Evolutionary conservation across 2,888 invertebrate genomes (phyloP), one percentile per base, ranked within the genome.

Genomic region (Andrena bicolor): DNA sequence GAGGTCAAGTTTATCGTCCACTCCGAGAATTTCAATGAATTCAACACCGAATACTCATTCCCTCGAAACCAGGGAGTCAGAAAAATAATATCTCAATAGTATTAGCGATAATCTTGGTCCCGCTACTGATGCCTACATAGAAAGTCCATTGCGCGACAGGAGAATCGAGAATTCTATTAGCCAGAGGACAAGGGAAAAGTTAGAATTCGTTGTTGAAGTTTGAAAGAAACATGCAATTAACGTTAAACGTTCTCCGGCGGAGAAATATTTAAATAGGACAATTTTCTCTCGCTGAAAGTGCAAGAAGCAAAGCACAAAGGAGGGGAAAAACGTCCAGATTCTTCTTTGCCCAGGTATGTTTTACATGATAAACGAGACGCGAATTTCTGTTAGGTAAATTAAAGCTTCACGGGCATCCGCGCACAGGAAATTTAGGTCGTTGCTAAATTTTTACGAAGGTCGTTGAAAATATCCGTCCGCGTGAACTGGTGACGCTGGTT

Each of bases 391-490:
- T 73, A 35, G 41, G 41, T 41, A 26, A 49, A 58, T 20, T 26
- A 58, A 68, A 60, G 65, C 56, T 23, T 20, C 10, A 13, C 32
- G 32, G n/a, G 49, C 16, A 32, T 35, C 23, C 30, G 58, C 61
- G 66, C 58, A 30, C 51, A 60, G 60, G 48, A 30, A 63, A 76
- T 78, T 78, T 16, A 41, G 76, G 76, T 76, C 53, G 41, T 30
- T 16, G 51, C n/a, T 23, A 48, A 63, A 78, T 63, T 76, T 56
- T 68, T 41, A 35, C 32, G 51, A 32, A 64, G 35, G 26, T 64
- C 69, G 76, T 70, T 64, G 64, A 79, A 79, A 79, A 77, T 77
- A 69, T 64, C 56, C 64, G 23, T 60, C 51, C n/a, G 35, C 60
- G 41, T 30, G 35, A 65, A 32, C 49, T 56, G 63, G 35, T 10